A percentile compares a stretch with the other conserved stretches of the same genome.
Conservation (phyloP, 2,888 invertebrate species). For the Taphrorychus bicolor region DNA sequence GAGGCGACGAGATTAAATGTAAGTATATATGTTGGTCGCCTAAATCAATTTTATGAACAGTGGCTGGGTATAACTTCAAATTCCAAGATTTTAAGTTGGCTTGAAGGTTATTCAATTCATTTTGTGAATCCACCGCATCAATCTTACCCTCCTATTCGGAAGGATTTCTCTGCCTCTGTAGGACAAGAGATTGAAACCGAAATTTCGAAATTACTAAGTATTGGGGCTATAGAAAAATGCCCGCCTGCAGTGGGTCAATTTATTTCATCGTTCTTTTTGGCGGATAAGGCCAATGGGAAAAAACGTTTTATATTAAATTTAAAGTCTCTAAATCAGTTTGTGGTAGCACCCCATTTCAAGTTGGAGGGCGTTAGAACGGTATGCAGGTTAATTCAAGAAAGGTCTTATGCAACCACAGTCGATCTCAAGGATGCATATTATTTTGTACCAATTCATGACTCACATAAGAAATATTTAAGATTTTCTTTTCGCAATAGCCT, state of each 20-base stretch:
- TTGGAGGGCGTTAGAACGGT: constrained; percentile 44
- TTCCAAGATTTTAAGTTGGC: constrained; percentile 14
- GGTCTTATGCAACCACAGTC: constrained; percentile 27
- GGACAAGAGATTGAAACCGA: background rate
- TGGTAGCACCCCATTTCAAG: constrained; percentile 45
- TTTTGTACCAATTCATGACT: constrained; percentile 42
- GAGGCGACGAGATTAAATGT: constrained; percentile 7
- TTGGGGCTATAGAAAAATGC: constrained; percentile 21
- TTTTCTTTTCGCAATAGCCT: constrained; percentile 41
- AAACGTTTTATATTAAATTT: constrained; percentile 45
- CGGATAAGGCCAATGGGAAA: constrained; percentile 41
- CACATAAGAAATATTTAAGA: constrained; percentile 43
- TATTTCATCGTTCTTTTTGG: constrained; percentile 42
- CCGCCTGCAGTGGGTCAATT: constrained; percentile 33
- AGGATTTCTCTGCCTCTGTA: background rate
- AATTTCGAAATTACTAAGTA: background rate
- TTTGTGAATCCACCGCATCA: constrained; percentile 15
- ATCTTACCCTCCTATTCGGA: background rate
- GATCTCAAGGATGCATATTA: no score
- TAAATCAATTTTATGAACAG: constrained; percentile 1
- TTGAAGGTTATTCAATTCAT: constrained; percentile 19
- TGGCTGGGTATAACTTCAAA: constrained; percentile 24
- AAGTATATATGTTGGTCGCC: constrained; percentile 18
- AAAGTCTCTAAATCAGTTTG: constrained; percentile 39
- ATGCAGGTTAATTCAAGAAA: constrained; percentile 30